Base-by-base conservation (phyloP, 2,113 vertebrate genomes). In the Tricholaema leucomelas region DNA sequence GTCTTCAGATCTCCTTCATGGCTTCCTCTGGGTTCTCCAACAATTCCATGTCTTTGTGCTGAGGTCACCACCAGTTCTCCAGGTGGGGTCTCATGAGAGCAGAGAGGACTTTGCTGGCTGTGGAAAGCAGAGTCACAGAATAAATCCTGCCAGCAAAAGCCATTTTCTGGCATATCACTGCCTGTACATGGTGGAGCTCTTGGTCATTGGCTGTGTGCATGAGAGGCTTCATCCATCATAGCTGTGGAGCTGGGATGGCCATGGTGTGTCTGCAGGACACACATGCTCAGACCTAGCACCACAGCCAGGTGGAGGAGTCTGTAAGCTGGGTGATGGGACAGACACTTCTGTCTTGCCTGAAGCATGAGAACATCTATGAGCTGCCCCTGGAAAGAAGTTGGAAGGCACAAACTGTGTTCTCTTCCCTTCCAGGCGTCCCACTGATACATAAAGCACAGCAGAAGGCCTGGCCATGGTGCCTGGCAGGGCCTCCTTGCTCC, bases 101-200 rank as follows among this genome's bases (percentile, higher is more conserved):
- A 21, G 21, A 48, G 46, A 48, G 46, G 23, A 10, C 65, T 78
- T 76, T 73, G 30, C 50, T 73, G n/a, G 11, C 59, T 75, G 80
- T 67, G 60, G 42, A 74, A 76, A 83, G 69, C 50, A 60, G n/a
- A 36, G 31, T 54, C 77, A 2, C 77, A 2, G 56, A 55, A 70
- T 19, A 63, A 84, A 61, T 40, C 9, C 67, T 81, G 13, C 36
- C 66, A 67, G 44, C 12, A 63, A 77, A 75, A 77, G 20, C 40
- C 0, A 35, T 93, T 88, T 85, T 82, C 38, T 55, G 44, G 19
- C 28, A 2, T 54, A 30, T 28, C 50, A 30, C 40, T 87, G 67
- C 52, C 28, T 14, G 13, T 23, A 3, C 2, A 5, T 54, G 23
- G 46, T 20, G 31, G 38, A 24, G 2, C 0, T 1, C 15, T 72